Conservation (phyloP, 2,113 vertebrate species). For the Regulus satrapa region DNA sequence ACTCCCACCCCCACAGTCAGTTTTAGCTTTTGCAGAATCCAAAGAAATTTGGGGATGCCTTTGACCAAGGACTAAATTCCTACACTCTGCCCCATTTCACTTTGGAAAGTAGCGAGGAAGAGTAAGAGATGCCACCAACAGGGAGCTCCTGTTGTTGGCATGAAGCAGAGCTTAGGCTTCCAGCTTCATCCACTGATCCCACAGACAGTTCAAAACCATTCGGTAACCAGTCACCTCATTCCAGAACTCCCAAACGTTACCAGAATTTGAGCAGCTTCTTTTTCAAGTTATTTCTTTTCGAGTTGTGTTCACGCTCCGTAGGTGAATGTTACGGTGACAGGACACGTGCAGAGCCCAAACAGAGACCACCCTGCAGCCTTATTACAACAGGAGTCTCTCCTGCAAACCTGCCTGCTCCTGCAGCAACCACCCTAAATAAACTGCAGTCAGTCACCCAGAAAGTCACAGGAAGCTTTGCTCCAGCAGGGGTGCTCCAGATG, state of each 20-base stretch:
- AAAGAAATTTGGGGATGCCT: background rate
- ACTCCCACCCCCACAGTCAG: background rate
- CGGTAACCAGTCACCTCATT: background rate
- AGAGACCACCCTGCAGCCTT: background rate
- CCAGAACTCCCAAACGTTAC: background rate
- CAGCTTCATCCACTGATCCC: background rate
- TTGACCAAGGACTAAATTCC: background rate
- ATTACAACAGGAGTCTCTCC: background rate
- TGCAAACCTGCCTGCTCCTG: background rate
- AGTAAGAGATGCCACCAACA: background rate
- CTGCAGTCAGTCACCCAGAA: background rate
- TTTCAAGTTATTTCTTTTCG: background rate
- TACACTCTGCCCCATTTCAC: background rate
- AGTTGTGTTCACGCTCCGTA: background rate
- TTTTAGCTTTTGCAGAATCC: background rate
- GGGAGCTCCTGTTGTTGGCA: background rate
- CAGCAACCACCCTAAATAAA: background rate
- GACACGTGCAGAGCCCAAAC: fast-evolving
- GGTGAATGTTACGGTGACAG: background rate
- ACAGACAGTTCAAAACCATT: background rate
- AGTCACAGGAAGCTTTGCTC: background rate
- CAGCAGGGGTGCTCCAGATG: background rate
- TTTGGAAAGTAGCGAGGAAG: background rate
- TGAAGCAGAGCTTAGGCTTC: background rate
- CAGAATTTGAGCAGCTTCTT: background rate